Evolutionary conservation across 2,888 invertebrate species (phyloP).

Genomic region (Helicoverpa assulta): DNA sequence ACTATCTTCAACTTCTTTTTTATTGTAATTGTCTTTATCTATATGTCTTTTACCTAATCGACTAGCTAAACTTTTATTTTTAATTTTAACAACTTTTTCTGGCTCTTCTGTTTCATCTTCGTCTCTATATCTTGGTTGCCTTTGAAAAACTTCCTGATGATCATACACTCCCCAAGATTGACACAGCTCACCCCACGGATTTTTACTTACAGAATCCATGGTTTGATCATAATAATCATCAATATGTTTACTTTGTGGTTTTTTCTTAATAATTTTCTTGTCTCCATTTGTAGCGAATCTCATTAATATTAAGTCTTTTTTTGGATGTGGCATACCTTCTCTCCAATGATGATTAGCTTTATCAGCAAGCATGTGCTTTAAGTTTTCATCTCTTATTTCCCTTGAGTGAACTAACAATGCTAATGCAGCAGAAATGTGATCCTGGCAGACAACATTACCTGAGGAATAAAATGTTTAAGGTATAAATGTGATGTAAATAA

Average conservation of each 20-base stretch:
- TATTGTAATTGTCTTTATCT: slow-evolving; percentile 63
- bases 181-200: slow-evolving; percentile 94
- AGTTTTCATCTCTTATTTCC: slow-evolving; percentile 81
- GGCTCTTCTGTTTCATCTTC: slow-evolving; percentile 70
- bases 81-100: slow-evolving; percentile 72
- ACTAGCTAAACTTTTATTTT: slow-evolving; percentile 82
- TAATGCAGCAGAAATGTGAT: slow-evolving; percentile 90
- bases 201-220: slow-evolving; percentile 85
- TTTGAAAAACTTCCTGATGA: slow-evolving; percentile 89
- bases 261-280: slow-evolving; percentile 91
- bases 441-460: slow-evolving; percentile 92
- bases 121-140: slow-evolving; percentile 75
- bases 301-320: slow-evolving; percentile 92
- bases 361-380: slow-evolving; percentile 78
- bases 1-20: slow-evolving; percentile 80
- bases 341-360: slow-evolving; percentile 94
- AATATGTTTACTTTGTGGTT: slow-evolving; percentile 65
- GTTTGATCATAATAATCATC: slow-evolving; percentile 72
- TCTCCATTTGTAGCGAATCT: slow-evolving; percentile 94
- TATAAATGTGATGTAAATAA: not conserved
- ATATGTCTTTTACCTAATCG: slow-evolving; percentile 78
- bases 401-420: slow-evolving; percentile 90
- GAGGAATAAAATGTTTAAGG: slow-evolving; percentile 56
- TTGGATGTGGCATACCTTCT: slow-evolving; percentile 92
- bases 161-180: slow-evolving; percentile 93